These are phyloP conservation scores for Diorhabda sublineata DNA, from an alignment of 1,140 invertebrate species.

Conservation along the genomic window DNA sequence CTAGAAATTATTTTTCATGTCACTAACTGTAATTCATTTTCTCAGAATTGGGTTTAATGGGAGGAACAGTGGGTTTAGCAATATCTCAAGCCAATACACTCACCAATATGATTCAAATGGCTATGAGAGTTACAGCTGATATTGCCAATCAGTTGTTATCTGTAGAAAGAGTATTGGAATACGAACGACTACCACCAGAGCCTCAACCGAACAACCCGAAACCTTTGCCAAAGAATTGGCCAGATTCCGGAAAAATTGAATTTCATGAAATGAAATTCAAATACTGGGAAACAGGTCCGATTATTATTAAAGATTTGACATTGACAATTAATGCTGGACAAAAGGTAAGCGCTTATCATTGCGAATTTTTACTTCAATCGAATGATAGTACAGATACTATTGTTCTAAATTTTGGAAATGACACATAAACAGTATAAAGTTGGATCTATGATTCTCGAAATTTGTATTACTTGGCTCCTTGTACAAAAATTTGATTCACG, in stretches of 20 bases:
- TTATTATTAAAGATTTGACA: slow-evolving; percentile 58
- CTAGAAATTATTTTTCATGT: too few species aligned
- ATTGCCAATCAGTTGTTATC: slow-evolving; percentile 77
- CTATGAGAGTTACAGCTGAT: slow-evolving; percentile 68
- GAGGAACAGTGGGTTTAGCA: slow-evolving; percentile 56
- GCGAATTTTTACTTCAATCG: too few species aligned
- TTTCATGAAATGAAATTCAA: slow-evolving; percentile 53
- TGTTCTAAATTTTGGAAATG: too few species aligned
- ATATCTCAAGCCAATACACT: slow-evolving; percentile 55
- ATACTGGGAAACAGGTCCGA: slow-evolving; percentile 53
- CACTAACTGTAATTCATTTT: too few species aligned
- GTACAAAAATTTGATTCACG: too few species aligned
- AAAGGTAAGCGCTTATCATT: slow-evolving; percentile 59
- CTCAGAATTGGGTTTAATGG: slow-evolving; percentile 41
- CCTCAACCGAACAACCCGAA: slow-evolving; percentile 50
- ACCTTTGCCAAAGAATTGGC: slow-evolving; percentile 45
- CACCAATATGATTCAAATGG: slow-evolving; percentile 63
- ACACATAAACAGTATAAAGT: too few species aligned
- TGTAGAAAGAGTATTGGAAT: slow-evolving; percentile 75
- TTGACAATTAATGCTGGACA: slow-evolving; percentile 63
- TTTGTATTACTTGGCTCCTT: too few species aligned
- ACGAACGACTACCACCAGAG: slow-evolving; percentile 60
- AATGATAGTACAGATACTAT: too few species aligned
- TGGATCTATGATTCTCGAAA: too few species aligned
- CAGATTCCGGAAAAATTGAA: slow-evolving; percentile 47